Evolutionary conservation across 2,113 vertebrate genomes (phyloP), one percentile per base, ranked within the genome.

Genomic region (Damaliscus lunatus): DNA sequence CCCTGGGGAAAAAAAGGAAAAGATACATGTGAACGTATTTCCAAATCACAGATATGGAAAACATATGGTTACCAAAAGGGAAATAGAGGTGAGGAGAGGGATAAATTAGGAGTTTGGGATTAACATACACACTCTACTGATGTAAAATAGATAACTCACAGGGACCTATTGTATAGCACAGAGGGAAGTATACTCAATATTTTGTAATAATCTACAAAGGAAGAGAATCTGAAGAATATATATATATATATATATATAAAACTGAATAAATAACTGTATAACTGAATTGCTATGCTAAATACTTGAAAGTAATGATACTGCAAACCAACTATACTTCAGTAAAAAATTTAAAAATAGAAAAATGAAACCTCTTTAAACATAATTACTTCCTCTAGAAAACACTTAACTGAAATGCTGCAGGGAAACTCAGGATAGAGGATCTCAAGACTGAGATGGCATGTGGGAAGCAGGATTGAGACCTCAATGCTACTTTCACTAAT

Each of bases 1-100:
- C 29, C 33, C 78, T 19, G 4, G 15, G 31, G 0, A 1, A 29
- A 46, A 78, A 29, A 48, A 17, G 29, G 31, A 31, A 48, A 78
- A 31, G 27, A 46, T 78, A 46, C 40, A 78, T 15, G 74, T 46
- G 15, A 80, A 80, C 77, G 29, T 33, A 48, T 80, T 80, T 48
- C 15, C 27, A 17, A 78, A 78, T 16, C 74, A 48, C 27, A 78
- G 43, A 48, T 17, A 80, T 19, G 46, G 31, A 33, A 50, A 81
- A 33, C 16, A 12, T 31, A 50, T 33, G 29, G 16, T 81, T 50
- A 81, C 16, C 46, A 50, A 81, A 33, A 4, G 9, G 46, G 29
- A 81, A 50, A 33, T 5, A 19, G 29, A 31, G 8, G 29, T 81
- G 29, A 48, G 46, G 40, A 48, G 16, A 81, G 29, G 29, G 29